Evolutionary conservation across 2,113 vertebrate species (phyloP).

Genomic region (Lepisosteus osseus): DNA sequence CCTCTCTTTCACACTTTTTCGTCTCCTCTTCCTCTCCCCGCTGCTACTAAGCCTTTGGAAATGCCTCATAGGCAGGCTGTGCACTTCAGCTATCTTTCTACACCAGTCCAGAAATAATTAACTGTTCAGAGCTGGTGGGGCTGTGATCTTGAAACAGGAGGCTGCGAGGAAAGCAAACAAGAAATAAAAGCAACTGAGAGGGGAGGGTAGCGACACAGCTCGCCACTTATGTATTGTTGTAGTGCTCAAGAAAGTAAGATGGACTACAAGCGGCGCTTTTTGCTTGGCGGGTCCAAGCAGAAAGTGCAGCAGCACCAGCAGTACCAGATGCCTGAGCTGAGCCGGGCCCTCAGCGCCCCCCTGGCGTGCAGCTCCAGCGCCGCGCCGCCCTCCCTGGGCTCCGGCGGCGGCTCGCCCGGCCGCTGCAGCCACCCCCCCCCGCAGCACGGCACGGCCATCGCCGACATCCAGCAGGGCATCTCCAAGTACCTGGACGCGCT

Average conservation of each 20-base stretch:
- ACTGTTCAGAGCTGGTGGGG: slow-evolving; percentile 41
- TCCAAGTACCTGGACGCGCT: slow-evolving; percentile 97
- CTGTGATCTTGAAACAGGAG: slow-evolving; percentile 42
- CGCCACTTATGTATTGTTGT: slow-evolving; percentile 95
- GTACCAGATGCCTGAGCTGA: slow-evolving; percentile 92
- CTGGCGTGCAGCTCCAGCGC: slow-evolving; percentile 72
- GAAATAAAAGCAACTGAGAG: neutral
- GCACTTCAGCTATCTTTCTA: slow-evolving; percentile 73
- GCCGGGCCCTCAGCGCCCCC: slow-evolving; percentile 86
- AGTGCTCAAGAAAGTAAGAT: slow-evolving; percentile 98
- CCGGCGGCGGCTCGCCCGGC: slow-evolving; percentile 47
- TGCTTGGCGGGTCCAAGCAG: slow-evolving; percentile 99
- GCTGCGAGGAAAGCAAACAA: slow-evolving; percentile 32
- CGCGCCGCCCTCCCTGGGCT: slow-evolving; percentile 69
- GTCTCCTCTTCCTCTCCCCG: slow-evolving; percentile 43
- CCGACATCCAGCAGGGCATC: slow-evolving; percentile 98
- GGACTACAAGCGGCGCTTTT: slow-evolving; percentile 99
- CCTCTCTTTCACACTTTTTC: slow-evolving; percentile 37
- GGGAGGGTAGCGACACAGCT: slow-evolving; percentile 46
- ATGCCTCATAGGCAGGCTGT: slow-evolving; percentile 80
- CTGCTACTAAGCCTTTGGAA: slow-evolving; percentile 68
- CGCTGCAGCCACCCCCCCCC: slow-evolving; percentile 69
- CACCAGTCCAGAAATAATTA: slow-evolving; percentile 56
- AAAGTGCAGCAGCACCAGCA: slow-evolving; percentile 98
- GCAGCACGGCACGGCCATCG: slow-evolving; percentile 80